Percentiles rank a stretch among this genome's conserved stretches.
Conservation (phyloP, 2,888 invertebrate species). For the Caradrina clavipalpis region DNA sequence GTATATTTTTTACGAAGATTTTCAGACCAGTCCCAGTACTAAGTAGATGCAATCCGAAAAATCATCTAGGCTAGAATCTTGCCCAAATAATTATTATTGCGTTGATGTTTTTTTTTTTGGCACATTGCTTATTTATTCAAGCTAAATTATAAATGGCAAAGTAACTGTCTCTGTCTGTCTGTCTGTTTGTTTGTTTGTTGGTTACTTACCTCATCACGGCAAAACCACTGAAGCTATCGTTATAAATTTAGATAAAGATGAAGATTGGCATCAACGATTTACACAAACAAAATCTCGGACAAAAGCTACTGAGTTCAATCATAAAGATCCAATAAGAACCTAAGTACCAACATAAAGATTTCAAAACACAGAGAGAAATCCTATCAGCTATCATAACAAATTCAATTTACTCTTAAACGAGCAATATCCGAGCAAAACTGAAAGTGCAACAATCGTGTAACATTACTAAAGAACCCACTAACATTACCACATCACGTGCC, state of each 20-base stretch:
- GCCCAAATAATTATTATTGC: no score
- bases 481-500: conserved; percentile 59
- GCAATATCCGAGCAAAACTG: conserved; percentile 23
- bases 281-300: neutral
- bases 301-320: neutral
- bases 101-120: no score
- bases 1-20: no score
- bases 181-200: no score
- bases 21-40: no score
- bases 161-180: no score
- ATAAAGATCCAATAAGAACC: neutral
- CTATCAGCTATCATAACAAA: conserved; percentile 7
- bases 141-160: no score
- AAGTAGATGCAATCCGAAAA: no score
- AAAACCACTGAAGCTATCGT: neutral
- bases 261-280: no score
- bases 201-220: neutral
- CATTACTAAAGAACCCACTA: conserved; percentile 43
- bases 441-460: conserved; percentile 40
- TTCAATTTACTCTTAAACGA: conserved; percentile 19
- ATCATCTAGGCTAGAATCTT: no score
- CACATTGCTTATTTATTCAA: no score
- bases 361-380: neutral
- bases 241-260: neutral
- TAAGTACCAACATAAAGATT: neutral